Evolutionary conservation across 1,140 invertebrate genomes (phyloP), one percentile per base, ranked within the genome.

Genomic region (Drosophila obscura): DNA sequence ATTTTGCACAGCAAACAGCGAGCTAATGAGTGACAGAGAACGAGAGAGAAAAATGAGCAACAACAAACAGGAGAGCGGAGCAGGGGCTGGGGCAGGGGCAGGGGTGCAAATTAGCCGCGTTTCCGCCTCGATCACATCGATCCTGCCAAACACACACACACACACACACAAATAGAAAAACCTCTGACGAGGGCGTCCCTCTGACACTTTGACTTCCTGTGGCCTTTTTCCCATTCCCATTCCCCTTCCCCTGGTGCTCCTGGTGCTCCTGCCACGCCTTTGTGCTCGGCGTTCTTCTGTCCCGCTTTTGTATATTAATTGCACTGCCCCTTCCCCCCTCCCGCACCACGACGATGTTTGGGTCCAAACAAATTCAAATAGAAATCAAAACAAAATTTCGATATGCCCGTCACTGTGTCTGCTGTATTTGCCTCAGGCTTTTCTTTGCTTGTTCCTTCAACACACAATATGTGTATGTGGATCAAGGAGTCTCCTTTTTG

Each of bases 141-240:
- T 78, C 69, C 66, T 46, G 49, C 31, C 65, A 69, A 69, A 71
- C 58, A 16, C 16, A 16, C 16, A 16, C 16, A 16, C 19, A 19
- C 19, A 19, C 19, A 19, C 19, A 19, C 19, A 19, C 1, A 69
- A 69, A 69, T 69, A 50, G 66, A 8, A 31, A 58, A 69, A 71
- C 65, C 65, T 71, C 52, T 11, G 44, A 49, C 35, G 35, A 39
- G 35, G 35, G 56, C 22, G 56, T 28, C 59, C 16, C 58, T 44
- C 65, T 83, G 83, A 83, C 79, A 88, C 83, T 88, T 88, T 83
- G 83, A 88, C 83, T 88, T 88, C 83, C 83, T 88, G 83, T 88
- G 83, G 79, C 83, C 78, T 83, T 87, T 87, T 65, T 58, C 26
- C 16, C 64, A 65, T 44, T 48, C 15, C 13, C 15, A 8, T 16